Conservation (phyloP, 2,113 vertebrate genomes). For the crab-eating macaque (Macaca fascicularis) region T2T-MFA8v1.1 NC_088376.1:133807501-133808000, state of each 20-base stretch:
- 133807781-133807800: background rate
- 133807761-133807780: background rate
- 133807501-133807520: background rate
- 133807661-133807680: background rate
- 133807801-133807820: background rate
- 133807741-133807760: background rate
- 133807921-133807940: background rate
- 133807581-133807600: background rate
- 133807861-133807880: background rate
- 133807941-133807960: background rate
- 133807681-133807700: background rate
- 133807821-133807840: background rate
- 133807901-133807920: background rate
- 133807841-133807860: background rate
- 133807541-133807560: background rate
- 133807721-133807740: background rate
- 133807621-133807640: background rate
- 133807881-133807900: background rate
- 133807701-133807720: background rate
- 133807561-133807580: background rate
- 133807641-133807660: background rate
- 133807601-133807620: background rate
- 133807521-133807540: background rate
- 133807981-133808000: background rate
- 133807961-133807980: background rate